Percentiles rank a stretch among this genome's conserved stretches.
phyloP scores from a whole-genome alignment of 2,113 vertebrate genomes.

The Heptranchias perlo region DNA sequence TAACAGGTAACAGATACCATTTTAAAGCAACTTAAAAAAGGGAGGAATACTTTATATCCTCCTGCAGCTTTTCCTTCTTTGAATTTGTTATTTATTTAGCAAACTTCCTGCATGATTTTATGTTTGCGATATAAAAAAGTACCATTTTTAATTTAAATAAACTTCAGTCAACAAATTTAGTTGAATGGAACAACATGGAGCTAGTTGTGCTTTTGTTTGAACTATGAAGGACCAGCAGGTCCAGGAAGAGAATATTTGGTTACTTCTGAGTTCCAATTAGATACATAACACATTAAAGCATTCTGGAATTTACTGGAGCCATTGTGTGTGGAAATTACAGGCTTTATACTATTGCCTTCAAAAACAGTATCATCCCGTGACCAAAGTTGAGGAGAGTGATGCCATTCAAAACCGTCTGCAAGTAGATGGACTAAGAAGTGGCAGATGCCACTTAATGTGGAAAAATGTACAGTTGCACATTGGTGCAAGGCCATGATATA shows the following conservation, averaged over 20 bases:
- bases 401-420: background rate
- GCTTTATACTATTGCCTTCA: background rate
- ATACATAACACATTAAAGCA: background rate
- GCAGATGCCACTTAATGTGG: background rate
- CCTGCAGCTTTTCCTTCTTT: background rate
- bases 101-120: background rate
- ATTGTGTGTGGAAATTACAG: background rate
- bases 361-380: background rate
- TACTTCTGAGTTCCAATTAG: background rate
- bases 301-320: too few species aligned
- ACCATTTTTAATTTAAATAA: background rate
- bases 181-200: background rate
- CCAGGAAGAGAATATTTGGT: background rate
- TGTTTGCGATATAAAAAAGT: background rate
- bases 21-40: background rate
- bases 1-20: background rate
- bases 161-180: background rate
- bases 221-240: background rate
- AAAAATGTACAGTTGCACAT: background rate
- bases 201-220: background rate
- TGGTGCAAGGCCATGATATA: background rate
- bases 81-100: background rate
- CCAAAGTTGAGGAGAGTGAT: background rate
- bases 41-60: background rate
- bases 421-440: background rate